Percentiles rank a stretch among this genome's conserved stretches.
These are phyloP conservation scores for Myxocyprinus asiaticus DNA, from an alignment of 2,113 vertebrate species.

Conservation along the genomic window DNA sequence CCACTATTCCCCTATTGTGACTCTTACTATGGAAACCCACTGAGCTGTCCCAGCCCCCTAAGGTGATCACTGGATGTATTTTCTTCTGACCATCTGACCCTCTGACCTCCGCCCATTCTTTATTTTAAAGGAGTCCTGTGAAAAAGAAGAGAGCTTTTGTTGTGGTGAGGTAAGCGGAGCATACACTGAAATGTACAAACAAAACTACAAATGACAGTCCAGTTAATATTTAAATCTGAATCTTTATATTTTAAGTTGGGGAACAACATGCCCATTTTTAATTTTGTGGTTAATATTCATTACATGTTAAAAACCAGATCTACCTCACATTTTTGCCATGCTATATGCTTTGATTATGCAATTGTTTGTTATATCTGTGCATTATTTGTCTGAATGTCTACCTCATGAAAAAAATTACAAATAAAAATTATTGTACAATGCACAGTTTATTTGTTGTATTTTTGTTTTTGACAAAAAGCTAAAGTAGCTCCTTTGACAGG, in stretches of 20 bases:
- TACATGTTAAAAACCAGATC: neutral
- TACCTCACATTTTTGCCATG: slow-evolving; percentile 33
- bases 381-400: slow-evolving; percentile 24
- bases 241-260: too few species aligned
- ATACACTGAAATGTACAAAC: slow-evolving; percentile 34
- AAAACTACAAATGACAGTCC: neutral
- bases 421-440: slow-evolving; percentile 39
- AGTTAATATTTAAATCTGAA: slow-evolving; percentile 7
- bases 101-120: slow-evolving; percentile 19
- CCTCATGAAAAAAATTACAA: slow-evolving; percentile 38
- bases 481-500: too few species aligned
- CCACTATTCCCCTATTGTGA: slow-evolving; percentile 25
- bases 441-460: neutral
- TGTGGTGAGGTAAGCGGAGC: neutral
- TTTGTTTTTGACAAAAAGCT: neutral
- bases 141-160: slow-evolving; percentile 32
- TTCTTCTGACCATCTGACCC: slow-evolving; percentile 31
- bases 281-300: too few species aligned
- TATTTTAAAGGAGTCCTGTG: slow-evolving; percentile 24
- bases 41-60: slow-evolving; percentile 27
- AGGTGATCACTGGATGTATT: slow-evolving; percentile 36
- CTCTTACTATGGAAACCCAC: slow-evolving; percentile 29
- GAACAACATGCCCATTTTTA: too few species aligned
- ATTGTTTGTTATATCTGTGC: neutral
- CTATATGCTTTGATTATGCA: slow-evolving; percentile 7